phyloP scores from a whole-genome alignment of 1,140 invertebrate genomes.

The Drosophila seguyi region DNA sequence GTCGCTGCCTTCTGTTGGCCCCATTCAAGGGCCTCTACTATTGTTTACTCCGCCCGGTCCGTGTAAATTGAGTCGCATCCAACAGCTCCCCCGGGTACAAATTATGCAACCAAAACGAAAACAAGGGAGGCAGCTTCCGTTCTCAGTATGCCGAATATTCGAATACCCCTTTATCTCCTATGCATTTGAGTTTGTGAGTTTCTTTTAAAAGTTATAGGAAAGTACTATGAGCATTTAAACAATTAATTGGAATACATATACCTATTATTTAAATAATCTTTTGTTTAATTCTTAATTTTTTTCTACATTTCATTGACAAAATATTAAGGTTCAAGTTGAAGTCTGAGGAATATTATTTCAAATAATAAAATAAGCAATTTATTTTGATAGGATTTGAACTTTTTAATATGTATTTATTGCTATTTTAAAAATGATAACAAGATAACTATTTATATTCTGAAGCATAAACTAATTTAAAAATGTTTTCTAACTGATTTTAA shows the following conservation, averaged over 20 bases:
- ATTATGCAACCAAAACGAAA: slow-evolving; percentile 48
- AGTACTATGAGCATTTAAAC: too few relatives aligned
- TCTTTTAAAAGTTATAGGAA: neutral
- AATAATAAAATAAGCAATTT: neutral
- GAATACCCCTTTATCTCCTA: neutral
- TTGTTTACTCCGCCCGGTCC: slow-evolving; percentile 38
- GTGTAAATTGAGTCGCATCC: slow-evolving; percentile 54
- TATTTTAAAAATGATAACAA: too few relatives aligned
- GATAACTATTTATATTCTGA: too few relatives aligned
- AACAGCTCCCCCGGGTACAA: slow-evolving; percentile 31
- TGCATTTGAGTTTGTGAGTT: too few relatives aligned
- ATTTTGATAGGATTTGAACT: neutral
- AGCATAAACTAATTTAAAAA: neutral
- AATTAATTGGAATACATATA: too few relatives aligned
- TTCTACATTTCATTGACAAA: neutral
- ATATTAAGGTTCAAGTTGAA: neutral
- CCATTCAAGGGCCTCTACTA: slow-evolving; percentile 35
- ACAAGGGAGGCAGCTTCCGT: slow-evolving; percentile 7
- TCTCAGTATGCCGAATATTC: neutral
- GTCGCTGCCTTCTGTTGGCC: slow-evolving; percentile 32
- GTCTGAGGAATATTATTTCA: neutral
- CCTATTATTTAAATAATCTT: neutral
- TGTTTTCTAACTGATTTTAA: neutral
- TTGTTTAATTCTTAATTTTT: neutral
- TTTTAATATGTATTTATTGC: too few relatives aligned